phyloP scores from a whole-genome alignment of 2,113 vertebrate genomes.

The Okapia johnstoni region DNA sequence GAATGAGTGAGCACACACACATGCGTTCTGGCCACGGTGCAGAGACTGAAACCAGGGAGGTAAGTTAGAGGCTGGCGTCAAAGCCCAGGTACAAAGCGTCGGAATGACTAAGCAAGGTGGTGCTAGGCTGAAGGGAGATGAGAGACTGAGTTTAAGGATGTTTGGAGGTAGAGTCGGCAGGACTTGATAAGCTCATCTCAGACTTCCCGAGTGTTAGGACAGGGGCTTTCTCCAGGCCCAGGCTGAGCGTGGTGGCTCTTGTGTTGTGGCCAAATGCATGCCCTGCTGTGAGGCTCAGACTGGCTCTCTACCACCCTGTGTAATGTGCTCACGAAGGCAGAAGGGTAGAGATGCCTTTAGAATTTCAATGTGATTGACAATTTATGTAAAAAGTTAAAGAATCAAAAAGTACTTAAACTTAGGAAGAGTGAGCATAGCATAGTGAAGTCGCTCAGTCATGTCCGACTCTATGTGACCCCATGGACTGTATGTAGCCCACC shows the following conservation, averaged over 20 bases:
- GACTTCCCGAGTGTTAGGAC: not conserved
- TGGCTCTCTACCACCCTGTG: not conserved
- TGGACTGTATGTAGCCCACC: not conserved
- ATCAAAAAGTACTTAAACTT: not conserved
- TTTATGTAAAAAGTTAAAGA: not conserved
- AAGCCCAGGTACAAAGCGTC: not conserved
- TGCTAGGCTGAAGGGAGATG: not conserved
- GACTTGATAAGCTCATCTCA: not conserved
- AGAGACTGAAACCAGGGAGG: not conserved
- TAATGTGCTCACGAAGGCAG: not conserved
- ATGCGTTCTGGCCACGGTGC: not conserved
- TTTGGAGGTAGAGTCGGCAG: not conserved
- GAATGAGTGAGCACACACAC: not conserved
- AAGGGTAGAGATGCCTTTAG: not conserved
- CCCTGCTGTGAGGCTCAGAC: not conserved
- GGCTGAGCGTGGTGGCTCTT: not conserved
- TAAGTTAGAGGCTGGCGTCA: not conserved
- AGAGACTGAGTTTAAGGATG: not conserved
- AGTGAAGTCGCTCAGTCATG: not conserved
- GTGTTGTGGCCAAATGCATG: not conserved
- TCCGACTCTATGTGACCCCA: not conserved
- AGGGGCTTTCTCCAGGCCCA: not conserved
- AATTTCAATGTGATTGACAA: not conserved
- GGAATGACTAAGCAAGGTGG: not conserved
- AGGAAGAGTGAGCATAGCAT: not conserved